Base-by-base conservation (phyloP, 2,888 invertebrate species). In the Cancer borealis region DNA sequence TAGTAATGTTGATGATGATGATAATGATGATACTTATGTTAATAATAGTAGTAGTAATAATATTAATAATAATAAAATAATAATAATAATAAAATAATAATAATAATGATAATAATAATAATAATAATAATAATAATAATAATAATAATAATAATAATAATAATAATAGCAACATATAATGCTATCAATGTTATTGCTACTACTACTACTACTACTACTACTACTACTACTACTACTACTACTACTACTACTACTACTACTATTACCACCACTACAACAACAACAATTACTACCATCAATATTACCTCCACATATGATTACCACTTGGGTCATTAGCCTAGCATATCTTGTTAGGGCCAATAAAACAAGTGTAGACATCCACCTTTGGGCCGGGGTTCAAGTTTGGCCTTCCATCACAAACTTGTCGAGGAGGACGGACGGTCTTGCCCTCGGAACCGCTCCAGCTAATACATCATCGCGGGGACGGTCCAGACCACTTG, bases 371-470 rank as follows among this genome's bases (percentile, higher is more conserved):
- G 26, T 12, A 30, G 30, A 79, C 79, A 26, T 30, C 12, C 79
- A 30, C 79, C 30, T 79, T 30, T 30, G 79, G 6, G 21, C 79
- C 30, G 4, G 30, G 12, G 30, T 79, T 79, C 79, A 79, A 79
- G 79, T 79, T 79, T 26, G 79, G 79, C 30, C 79, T 10, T 79
- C 79, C 30, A 79, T 79, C 79, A 79, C 79, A 79, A 79, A 79
- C 30, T 79, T 79, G 79, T 30, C 79, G 12, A 79, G 79, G 79
- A n/a, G 30, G 79, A 66, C 14, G 54, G 17, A n/a, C 79, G 14
- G 6, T 26, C 26, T 79, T 5, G 12, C 26, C 79, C 79, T 14
- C 30, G 79, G 79, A 79, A 26, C 79, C 5, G 30, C 30, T 79
- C 14, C 26, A 5, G 79, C 3, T 30, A 30, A 79, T 79, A 79